These are phyloP conservation scores for Caenorhabditis sp. DNA, from an alignment of 2,888 invertebrate species.

Conservation along the genomic window DNA sequence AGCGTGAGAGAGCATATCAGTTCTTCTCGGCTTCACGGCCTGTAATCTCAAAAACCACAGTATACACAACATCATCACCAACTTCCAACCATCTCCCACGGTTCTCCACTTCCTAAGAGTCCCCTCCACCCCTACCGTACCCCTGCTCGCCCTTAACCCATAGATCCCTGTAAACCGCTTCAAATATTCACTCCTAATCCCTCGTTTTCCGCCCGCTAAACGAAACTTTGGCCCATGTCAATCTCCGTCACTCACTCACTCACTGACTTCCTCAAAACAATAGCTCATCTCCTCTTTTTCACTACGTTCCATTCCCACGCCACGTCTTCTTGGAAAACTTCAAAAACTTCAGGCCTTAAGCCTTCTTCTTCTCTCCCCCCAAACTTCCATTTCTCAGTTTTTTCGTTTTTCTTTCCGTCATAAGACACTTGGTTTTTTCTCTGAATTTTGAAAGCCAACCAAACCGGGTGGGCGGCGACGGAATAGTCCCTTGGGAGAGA, in stretches of 20 bases:
- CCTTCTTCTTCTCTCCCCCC: not conserved
- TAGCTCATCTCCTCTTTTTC: slow-evolving; percentile 27
- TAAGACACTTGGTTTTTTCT: not conserved
- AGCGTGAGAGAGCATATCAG: too few relatives aligned
- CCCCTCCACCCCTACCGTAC: too few relatives aligned
- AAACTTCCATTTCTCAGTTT: too few relatives aligned
- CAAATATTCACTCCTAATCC: not conserved
- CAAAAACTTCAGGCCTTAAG: not conserved
- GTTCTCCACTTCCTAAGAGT: too few relatives aligned
- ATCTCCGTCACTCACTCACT: slow-evolving; percentile 15
- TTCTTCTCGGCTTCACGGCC: too few relatives aligned
- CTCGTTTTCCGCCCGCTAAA: too few relatives aligned
- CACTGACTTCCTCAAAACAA: slow-evolving; percentile 31
- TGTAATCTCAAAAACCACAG: too few relatives aligned
- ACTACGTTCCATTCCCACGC: slow-evolving; percentile 7
- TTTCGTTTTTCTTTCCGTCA: not conserved
- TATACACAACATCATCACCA: too few relatives aligned
- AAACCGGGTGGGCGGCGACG: not conserved
- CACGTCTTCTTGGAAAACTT: slow-evolving; percentile 20
- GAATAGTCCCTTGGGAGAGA: not conserved
- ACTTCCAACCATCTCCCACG: too few relatives aligned
- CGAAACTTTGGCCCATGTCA: slow-evolving; percentile 7
- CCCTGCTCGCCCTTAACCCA: not conserved
- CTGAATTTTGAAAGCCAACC: not conserved
- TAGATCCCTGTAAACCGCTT: not conserved